Conservation (phyloP, 2,888 invertebrate species). For the Chaetogeoica ovagalla region DNA sequence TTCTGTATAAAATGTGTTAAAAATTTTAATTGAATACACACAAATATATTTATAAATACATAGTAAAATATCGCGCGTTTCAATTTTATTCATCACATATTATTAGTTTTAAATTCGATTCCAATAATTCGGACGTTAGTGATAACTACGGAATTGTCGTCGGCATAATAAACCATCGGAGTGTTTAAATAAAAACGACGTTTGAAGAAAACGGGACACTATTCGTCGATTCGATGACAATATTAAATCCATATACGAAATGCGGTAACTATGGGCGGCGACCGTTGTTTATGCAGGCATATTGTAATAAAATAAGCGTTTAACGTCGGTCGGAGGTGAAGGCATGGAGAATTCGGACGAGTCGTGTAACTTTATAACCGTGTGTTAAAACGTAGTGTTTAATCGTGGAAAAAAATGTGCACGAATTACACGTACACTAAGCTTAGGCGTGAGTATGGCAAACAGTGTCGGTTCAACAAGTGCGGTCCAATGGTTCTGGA, state of each 20-base stretch:
- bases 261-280: conserved; percentile 10
- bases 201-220: not conserved
- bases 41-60: too few species aligned
- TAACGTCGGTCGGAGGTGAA: not conserved
- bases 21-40: too few species aligned
- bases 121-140: too few species aligned
- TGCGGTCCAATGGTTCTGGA: conserved; percentile 61
- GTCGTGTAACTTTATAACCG: not conserved
- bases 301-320: too few species aligned
- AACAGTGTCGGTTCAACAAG: conserved; percentile 71
- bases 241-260: not conserved
- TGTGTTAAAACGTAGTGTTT: not conserved
- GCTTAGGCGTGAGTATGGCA: conserved; percentile 72
- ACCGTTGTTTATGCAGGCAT: not conserved
- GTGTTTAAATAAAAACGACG: not conserved
- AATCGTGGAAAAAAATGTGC: not conserved
- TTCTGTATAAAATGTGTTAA: too few species aligned
- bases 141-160: too few species aligned
- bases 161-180: too few species aligned
- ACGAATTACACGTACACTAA: conserved; percentile 68
- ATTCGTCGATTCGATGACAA: not conserved
- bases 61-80: too few species aligned
- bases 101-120: too few species aligned
- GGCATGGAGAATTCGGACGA: not conserved
- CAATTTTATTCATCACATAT: too few species aligned